A percentile compares a stretch with the other conserved stretches of the same genome.
These are phyloP conservation scores for Megalurothrips usitatus DNA, from an alignment of 2,888 invertebrate species.

Conservation along the genomic window DNA sequence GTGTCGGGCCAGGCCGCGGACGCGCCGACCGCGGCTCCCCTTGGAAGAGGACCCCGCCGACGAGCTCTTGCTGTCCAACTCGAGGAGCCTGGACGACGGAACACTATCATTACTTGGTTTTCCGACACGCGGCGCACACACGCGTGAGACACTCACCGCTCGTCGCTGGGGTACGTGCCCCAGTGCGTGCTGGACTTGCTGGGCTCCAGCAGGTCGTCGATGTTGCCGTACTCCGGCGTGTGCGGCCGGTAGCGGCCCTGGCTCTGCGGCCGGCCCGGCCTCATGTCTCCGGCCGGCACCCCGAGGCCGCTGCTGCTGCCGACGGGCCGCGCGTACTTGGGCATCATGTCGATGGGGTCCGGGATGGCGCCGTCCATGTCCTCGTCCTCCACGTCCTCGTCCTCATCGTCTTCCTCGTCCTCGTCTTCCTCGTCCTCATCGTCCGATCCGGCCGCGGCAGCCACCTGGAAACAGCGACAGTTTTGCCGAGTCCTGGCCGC, in stretches of 20 bases:
- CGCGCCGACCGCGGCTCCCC: neutral
- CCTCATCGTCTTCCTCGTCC: conserved; percentile 37
- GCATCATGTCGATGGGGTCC: conserved; percentile 6
- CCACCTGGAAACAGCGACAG: neutral
- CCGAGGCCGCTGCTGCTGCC: neutral
- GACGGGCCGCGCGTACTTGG: neutral
- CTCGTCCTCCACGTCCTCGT: conserved; percentile 32
- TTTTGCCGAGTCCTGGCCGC: too few relatives aligned
- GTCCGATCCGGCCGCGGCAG: neutral
- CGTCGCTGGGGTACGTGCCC: conserved; percentile 18
- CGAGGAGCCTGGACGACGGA: neutral
- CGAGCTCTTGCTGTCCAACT: conserved; percentile 14
- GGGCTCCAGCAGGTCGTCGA: conserved; percentile 21
- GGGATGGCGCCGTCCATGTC: conserved; percentile 30
- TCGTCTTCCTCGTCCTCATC: conserved; percentile 38
- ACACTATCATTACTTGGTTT: too few relatives aligned
- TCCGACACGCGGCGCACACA: neutral
- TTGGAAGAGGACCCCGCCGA: neutral
- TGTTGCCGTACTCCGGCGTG: conserved; percentile 19
- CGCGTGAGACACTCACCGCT: neutral
- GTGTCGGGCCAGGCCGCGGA: conserved; percentile 33
- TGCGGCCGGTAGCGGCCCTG: conserved; percentile 7
- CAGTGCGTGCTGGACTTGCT: conserved; percentile 21
- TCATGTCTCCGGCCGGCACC: neutral
- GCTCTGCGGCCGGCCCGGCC: neutral